Evolutionary conservation across 2,797 vertebrate genomes (phyloP), one percentile per base, ranked within the genome.

Genomic region (Astyanax mexicanus): DNA sequence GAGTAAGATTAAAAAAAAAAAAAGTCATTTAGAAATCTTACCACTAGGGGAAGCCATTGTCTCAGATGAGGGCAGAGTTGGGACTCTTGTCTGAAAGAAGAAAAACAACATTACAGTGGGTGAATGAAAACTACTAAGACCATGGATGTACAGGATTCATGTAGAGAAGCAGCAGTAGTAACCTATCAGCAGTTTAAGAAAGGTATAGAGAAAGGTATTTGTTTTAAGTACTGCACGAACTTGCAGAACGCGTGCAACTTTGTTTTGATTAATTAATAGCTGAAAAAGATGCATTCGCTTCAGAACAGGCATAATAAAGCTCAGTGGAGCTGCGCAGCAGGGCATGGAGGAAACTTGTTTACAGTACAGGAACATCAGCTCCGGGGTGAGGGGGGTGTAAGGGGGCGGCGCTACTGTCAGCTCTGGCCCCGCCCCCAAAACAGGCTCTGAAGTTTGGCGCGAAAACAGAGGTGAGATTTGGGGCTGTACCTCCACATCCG

Each of bases 21-120:
- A n/a, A n/a, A n/a, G n/a, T n/a, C n/a, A n/a, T n/a, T n/a, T n/a
- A n/a, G 29, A 32, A 32, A 15, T 19, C 76, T 79, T 75, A 86
- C 83, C 77, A 42, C 47, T 44, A 8, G 35, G 10, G 35, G 74
- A 45, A 0, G 83, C 81, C 84, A 86, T 86, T 38, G 64, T 61
- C 32, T 25, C 35, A 44, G 57, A 47, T 38, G 38, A 75, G 17
- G 11, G 44, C 10, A 10, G 1, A 27, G 19, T 47, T 47, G 12
- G 7, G n/a, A 51, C 11, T 17, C 6, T 17, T 69, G 44, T 60
- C 81, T 84, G 44, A 77, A 49, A 17, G 45, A 52, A 25, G 13
- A 1, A 32, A 70, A 42, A 58, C 6, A 5, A 70, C 25, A 42
- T 29, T 21, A 68, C 13, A 12, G 21, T 13, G n/a, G n/a, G 23